Evolutionary conservation across 2,888 invertebrate genomes (phyloP).

Genomic region (Megastigmus dorsalis): DNA sequence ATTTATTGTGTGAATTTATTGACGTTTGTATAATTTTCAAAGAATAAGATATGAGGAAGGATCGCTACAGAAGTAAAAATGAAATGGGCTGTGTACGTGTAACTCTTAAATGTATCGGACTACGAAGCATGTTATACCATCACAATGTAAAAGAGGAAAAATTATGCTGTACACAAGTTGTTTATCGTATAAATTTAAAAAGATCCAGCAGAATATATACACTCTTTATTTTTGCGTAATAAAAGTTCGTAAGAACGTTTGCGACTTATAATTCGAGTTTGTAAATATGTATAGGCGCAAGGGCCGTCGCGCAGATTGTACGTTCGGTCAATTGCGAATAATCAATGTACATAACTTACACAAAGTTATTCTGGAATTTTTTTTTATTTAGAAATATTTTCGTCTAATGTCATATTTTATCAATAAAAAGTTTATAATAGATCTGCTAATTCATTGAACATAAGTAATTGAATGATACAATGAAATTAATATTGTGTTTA

Average conservation of each 20-base stretch:
- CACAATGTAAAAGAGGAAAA: slow-evolving; percentile 34
- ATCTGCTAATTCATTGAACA: slow-evolving; percentile 47
- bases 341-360: slow-evolving; percentile 53
- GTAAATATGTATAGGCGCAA: slow-evolving; percentile 56
- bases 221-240: slow-evolving; percentile 48
- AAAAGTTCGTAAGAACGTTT: slow-evolving; percentile 32
- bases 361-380: slow-evolving; percentile 49
- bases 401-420: slow-evolving; percentile 53
- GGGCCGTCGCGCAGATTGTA: slow-evolving; percentile 34
- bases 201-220: slow-evolving; percentile 39
- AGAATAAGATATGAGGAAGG: slow-evolving; percentile 23
- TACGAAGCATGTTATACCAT: slow-evolving; percentile 31
- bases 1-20: slow-evolving; percentile 31
- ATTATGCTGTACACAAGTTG: slow-evolving; percentile 47
- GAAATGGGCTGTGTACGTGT: slow-evolving; percentile 51
- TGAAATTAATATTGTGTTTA: slow-evolving; percentile 51
- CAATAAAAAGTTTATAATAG: slow-evolving; percentile 51
- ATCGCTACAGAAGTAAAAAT: slow-evolving; percentile 42
- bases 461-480: slow-evolving; percentile 46
- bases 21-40: slow-evolving; percentile 30
- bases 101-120: slow-evolving; percentile 37
- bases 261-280: slow-evolving; percentile 47
- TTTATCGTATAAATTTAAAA: slow-evolving; percentile 38
- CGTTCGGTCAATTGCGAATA: slow-evolving; percentile 49
- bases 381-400: slow-evolving; percentile 51